Conservation (phyloP, 2,797 vertebrate species). For the Coilia nasus region DNA sequence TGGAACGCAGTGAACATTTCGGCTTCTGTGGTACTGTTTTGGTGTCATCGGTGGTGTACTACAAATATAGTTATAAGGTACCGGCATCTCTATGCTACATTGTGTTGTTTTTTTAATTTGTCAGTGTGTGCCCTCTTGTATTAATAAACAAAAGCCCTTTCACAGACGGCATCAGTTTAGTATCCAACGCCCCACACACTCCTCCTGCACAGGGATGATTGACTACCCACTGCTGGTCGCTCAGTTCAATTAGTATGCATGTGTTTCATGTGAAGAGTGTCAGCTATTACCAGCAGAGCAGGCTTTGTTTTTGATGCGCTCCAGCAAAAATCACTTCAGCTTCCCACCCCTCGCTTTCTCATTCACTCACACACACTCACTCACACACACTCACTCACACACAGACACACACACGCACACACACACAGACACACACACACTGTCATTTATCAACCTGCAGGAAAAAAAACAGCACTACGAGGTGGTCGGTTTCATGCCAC, state of each 20-base stretch:
- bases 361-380: neutral
- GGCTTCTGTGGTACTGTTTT: too few relatives aligned
- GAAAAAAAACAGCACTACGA: conserved; percentile 38
- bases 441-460: conserved; percentile 24
- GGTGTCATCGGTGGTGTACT: too few relatives aligned
- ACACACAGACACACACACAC: neutral
- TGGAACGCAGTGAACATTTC: too few relatives aligned
- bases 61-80: too few relatives aligned
- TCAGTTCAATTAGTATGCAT: neutral
- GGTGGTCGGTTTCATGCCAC: conserved; percentile 34
- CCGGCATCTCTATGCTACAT: neutral
- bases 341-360: conserved; percentile 2
- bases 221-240: conserved; percentile 8
- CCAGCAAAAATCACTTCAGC: neutral
- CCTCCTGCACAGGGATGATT: neutral
- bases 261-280: neutral
- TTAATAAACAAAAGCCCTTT: neutral
- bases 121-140: neutral
- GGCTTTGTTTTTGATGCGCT: neutral
- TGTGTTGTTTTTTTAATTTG: neutral
- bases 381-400: neutral
- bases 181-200: neutral
- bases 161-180: neutral
- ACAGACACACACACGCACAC: neutral
- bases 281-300: neutral